Percentiles rank a stretch among this genome's conserved stretches.
Evolutionary conservation across 2,888 invertebrate species (phyloP).

Genomic region (Drosophila testacea): DNA sequence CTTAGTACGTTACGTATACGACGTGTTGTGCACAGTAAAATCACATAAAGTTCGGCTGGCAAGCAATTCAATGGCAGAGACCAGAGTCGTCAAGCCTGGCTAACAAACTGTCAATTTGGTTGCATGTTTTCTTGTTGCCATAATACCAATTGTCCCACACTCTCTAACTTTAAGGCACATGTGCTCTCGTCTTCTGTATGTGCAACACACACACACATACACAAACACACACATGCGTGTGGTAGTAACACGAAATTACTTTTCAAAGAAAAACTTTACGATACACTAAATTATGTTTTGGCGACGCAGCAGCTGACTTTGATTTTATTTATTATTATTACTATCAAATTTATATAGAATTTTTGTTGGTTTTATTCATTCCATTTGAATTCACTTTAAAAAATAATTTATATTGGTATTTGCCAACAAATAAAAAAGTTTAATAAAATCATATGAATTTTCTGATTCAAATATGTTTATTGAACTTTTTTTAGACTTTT

Average conservation of each 20-base stretch:
- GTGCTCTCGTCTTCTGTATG: background rate
- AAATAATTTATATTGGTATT: background rate
- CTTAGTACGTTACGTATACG: conserved; percentile 43
- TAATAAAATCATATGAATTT: conserved; percentile 1
- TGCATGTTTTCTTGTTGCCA: conserved; percentile 35
- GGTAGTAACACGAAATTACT: conserved; percentile 8
- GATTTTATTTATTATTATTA: conserved; percentile 20
- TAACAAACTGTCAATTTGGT: conserved; percentile 54
- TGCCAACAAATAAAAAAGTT: background rate
- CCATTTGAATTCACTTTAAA: background rate
- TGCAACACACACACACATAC: conserved; percentile 5
- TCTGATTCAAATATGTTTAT: background rate
- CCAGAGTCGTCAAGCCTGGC: conserved; percentile 30
- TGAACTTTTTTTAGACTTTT: background rate
- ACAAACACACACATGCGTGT: conserved; percentile 1
- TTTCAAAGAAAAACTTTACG: conserved; percentile 19
- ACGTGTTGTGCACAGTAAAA: conserved; percentile 27
- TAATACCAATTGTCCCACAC: conserved; percentile 27
- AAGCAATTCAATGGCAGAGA: conserved; percentile 32
- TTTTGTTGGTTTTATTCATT: background rate
- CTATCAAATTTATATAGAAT: conserved; percentile 12
- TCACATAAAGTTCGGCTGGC: conserved; percentile 22
- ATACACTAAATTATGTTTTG: conserved; percentile 17
- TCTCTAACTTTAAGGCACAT: background rate
- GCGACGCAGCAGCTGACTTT: conserved; percentile 12